Base-by-base conservation (phyloP, 2,888 invertebrate species). In the Dynastes hyllus region DNA sequence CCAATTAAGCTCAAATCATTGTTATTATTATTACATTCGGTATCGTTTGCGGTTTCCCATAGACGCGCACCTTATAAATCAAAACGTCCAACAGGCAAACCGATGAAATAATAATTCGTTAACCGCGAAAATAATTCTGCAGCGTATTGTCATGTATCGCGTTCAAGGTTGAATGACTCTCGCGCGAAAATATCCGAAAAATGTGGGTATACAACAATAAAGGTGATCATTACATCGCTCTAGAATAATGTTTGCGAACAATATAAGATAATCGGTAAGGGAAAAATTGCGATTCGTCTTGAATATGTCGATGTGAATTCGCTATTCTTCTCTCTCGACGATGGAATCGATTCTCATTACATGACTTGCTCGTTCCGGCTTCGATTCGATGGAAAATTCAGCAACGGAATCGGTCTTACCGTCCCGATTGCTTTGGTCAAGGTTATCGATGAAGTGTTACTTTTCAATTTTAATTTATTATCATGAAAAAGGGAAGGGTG, bases 121-220 rank as follows among this genome's bases (percentile, higher is more conserved):
- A n/a, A 53, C 53, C 53, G 53, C 53, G 53, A 53, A 53, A 53
- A 53, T 53, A 16, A n/a, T 16, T 16, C 5, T 53, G 13, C 16
- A 2, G 2, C 13, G 53, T 16, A 16, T 53, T 53, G 53, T 53
- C 5, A 6, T 13, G 53, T 16, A 53, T 53, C 53, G 16, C 53
- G 53, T 53, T 53, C 53, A 53, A 53, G 53, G 53, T 53, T 53
- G 53, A 53, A 53, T 53, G 53, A 53, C 53, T 53, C n/a, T 53
- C 5, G 53, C 53, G 16, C 53, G 53, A 53, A 53, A 53, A 16
- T 6, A 53, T 53, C 5, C 51, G 51, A 2, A 51, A 9, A 51
- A 51, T 51, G 2, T n/a, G 9, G n/a, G 1, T 5, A 51, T 51
- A 53, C 16, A 6, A 45, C 45, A 45, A 45, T 45, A 11, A 45